Base-by-base conservation (phyloP, 2,888 invertebrate genomes). In the Trichogramma dendrolimi region DNA sequence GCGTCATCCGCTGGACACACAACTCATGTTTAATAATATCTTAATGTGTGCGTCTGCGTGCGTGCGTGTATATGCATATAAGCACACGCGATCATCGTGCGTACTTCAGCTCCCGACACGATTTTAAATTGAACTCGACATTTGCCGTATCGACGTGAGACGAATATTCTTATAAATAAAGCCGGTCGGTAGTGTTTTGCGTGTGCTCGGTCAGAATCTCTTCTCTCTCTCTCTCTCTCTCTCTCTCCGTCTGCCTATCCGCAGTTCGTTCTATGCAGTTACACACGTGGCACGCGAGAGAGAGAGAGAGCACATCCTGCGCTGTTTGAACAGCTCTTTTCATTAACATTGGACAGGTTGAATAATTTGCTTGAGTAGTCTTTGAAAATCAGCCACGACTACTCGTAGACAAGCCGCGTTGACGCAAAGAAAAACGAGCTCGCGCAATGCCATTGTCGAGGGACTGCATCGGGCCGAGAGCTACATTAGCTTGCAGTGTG, bases 61-160 rank as follows among this genome's bases (percentile, higher is more conserved):
- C 49, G 60, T 57, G 54, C 54, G 58, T 47, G 64, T 52, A 62
- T 56, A 59, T 61, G 55, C 58, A 50, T 54, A 58, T 27, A 27
- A 27, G 53, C 59, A 59, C 58, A 60, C 48, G 63, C 63, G 50
- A 58, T 54, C 70, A 70, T 73, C 72, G 72, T 71, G 73, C 71
- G 27, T 27, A 27, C 27, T 27, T 27, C 27, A 27, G 27, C 27
- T 27, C 70, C 69, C 69, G 71, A 74, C 73, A 71, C 74, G 73
- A 67, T 72, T 72, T 71, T 69, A 71, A 75, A 75, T 74, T 72
- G 72, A 72, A 69, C 27, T 27, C 70, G 70, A 69, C 68, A 62
- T 61, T 10, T 44, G 55, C 46, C 58, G 53, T 51, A 56, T 59
- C 59, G 59, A 64, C 61, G 64, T 64, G 61, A 64, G 61, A 53